phyloP scores from a whole-genome alignment of 2,797 vertebrate genomes.

The Cheirogaleus major region DNA sequence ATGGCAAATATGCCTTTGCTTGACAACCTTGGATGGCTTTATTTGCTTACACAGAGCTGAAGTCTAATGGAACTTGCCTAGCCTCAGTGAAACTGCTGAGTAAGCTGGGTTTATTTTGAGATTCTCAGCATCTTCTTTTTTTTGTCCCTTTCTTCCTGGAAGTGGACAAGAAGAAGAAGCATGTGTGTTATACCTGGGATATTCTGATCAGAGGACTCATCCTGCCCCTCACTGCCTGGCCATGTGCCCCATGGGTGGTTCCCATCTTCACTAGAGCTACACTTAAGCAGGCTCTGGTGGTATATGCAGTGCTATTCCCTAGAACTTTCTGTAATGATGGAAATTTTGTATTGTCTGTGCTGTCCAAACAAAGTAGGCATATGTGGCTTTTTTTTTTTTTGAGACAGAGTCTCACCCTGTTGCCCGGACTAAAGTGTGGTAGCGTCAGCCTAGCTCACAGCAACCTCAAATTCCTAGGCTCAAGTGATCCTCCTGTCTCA shows the following conservation, averaged over 20 bases:
- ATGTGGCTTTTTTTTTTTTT: background rate
- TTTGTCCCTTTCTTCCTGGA: background rate
- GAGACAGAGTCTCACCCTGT: too few relatives aligned
- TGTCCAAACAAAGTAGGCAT: background rate
- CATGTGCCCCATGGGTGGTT: background rate
- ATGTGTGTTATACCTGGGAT: background rate
- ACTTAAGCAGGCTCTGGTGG: background rate
- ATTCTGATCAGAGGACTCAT: background rate
- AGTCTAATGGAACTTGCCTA: background rate
- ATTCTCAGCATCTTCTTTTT: background rate
- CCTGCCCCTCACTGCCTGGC: background rate
- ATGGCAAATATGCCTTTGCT: constrained; percentile 20
- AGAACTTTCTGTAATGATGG: background rate
- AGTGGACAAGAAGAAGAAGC: background rate
- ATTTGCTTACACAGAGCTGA: constrained; percentile 46
- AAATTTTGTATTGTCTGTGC: background rate
- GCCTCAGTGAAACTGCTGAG: background rate
- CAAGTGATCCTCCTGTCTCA: too few relatives aligned
- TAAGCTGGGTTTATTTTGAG: constrained; percentile 27
- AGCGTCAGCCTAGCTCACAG: too few relatives aligned
- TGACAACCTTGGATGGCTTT: constrained; percentile 8
- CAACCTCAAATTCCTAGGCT: too few relatives aligned
- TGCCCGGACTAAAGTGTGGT: too few relatives aligned
- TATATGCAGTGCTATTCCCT: background rate
- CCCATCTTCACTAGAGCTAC: background rate